phyloP scores from a whole-genome alignment of 2,113 vertebrate species.

The Maccullochella peelii region DNA sequence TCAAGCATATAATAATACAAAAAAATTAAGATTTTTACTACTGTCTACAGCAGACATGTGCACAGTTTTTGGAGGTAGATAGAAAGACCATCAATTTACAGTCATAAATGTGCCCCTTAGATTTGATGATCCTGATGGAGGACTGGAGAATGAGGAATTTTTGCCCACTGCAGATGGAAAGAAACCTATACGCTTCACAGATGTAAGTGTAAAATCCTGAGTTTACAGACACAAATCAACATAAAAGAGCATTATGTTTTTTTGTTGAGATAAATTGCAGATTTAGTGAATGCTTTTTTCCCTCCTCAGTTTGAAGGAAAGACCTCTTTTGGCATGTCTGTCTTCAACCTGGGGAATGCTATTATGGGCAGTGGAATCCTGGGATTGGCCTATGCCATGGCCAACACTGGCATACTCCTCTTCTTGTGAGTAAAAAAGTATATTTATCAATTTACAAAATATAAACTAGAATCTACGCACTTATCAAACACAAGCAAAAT shows the following conservation, averaged over 20 bases:
- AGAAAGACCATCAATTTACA: background rate
- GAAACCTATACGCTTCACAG: conserved; percentile 91
- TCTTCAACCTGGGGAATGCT: conserved; percentile 98
- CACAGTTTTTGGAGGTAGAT: background rate
- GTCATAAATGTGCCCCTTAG: conserved; percentile 71
- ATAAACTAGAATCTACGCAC: background rate
- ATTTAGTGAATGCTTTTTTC: conserved; percentile 15
- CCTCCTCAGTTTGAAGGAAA: conserved; percentile 95
- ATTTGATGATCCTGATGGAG: conserved; percentile 86
- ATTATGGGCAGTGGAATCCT: conserved; percentile 99
- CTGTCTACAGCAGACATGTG: background rate
- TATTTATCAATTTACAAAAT: background rate
- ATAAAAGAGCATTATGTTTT: background rate
- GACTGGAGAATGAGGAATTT: conserved; percentile 89
- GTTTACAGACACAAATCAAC: background rate
- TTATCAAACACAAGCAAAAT: background rate
- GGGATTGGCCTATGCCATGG: conserved; percentile 98
- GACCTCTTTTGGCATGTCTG: conserved; percentile 97
- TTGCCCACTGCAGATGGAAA: conserved; percentile 87
- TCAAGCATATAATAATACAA: background rate
- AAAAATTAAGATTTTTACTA: background rate
- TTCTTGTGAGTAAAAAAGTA: conserved; percentile 91
- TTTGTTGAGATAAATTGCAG: background rate
- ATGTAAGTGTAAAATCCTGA: conserved; percentile 82
- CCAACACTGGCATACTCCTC: conserved; percentile 96